phyloP scores from a whole-genome alignment of 2,797 vertebrate species.

The Aphelocoma californica region DNA sequence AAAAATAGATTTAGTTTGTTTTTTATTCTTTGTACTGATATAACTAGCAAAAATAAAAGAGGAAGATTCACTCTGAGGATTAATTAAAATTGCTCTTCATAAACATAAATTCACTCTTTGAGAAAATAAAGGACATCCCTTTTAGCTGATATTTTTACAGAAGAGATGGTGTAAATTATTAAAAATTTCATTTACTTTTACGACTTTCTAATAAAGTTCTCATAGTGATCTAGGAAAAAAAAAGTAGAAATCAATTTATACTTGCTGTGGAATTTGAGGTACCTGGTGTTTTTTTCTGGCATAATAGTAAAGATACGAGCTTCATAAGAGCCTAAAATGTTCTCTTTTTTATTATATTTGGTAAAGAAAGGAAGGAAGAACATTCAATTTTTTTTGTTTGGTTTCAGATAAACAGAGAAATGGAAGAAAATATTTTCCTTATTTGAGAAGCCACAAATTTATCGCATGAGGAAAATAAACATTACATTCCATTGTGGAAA shows the following conservation, averaged over 20 bases:
- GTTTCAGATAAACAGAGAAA: background rate
- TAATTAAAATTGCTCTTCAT: background rate
- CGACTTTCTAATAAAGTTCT: background rate
- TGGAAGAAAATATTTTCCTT: background rate
- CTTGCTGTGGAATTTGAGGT: background rate
- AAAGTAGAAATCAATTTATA: background rate
- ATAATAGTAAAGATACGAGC: background rate
- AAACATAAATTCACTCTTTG: background rate
- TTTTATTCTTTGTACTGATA: background rate
- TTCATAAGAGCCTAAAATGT: background rate
- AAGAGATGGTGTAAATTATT: background rate
- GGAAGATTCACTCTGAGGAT: background rate
- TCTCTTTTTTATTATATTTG: background rate
- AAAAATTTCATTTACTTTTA: background rate
- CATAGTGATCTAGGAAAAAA: background rate
- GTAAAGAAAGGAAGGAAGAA: background rate
- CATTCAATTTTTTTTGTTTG: background rate
- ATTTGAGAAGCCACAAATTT: background rate
- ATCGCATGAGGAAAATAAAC: background rate
- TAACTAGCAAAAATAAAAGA: background rate
- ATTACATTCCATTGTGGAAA: background rate
- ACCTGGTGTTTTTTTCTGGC: background rate
- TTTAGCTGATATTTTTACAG: background rate
- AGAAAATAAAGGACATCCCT: background rate
- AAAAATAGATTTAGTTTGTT: background rate